Evolutionary conservation across 2,113 vertebrate species (phyloP), one percentile per base, ranked within the genome.

Genomic region (Empidonax alnorum): DNA sequence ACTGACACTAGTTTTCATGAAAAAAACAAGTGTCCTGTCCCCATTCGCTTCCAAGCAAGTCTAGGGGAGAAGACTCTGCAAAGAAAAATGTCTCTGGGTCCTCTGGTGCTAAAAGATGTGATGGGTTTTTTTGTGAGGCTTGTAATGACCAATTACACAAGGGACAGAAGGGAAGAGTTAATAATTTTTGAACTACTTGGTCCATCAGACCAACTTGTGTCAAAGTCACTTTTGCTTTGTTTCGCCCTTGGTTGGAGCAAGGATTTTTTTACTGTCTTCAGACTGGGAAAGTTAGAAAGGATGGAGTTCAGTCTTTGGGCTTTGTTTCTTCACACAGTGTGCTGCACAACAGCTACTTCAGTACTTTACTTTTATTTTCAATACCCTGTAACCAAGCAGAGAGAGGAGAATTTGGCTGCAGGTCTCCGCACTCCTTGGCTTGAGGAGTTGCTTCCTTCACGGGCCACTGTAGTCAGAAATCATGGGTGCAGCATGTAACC

Each of bases 401-500:
- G 72, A 49, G 49, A 9, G 1, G 3, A 24, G 63, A 44, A 10
- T 79, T 65, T 85, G 82, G 42, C 58, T 76, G 50, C 31, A 6
- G 15, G 13, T 42, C 35, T 74, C 68, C 35, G 15, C 31, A 16
- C 0, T 1, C 47, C 90, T 30, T 22, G 33, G 6, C 31, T 50
- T 41, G 50, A 49, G 33, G n/a, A 66, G 12, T 1, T 84, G 14
- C 7, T 35, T 42, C 23, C 35, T 72, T 41, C 18, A 23, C 42
- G 49, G 22, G 25, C n/a, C 12, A 0, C 65, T 46, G 42, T 0
- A 35, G 50, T 14, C 61, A 74, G 63, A 62, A 89, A 10, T 76
- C 35, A 24, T 0, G 3, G 37, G 31, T 15, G 2, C 52, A 59
- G 84, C 4, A 0, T 37, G n/a, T 37, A 71, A 52, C 18, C 75